These are phyloP conservation scores for Urocitellus parryii DNA, from an alignment of 2,113 vertebrate species.

Conservation along the genomic window DNA sequence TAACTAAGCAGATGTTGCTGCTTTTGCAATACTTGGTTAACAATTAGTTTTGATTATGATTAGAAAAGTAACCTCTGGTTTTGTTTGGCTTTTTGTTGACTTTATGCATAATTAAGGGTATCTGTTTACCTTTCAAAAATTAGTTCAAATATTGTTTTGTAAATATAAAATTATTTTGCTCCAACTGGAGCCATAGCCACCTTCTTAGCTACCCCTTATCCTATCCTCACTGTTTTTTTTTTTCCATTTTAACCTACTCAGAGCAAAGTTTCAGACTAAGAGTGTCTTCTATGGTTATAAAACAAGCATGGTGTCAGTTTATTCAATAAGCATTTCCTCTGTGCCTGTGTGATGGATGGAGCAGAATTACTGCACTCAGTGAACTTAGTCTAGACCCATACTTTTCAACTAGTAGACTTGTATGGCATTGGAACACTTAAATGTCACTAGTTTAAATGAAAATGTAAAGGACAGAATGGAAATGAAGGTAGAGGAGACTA, in stretches of 20 bases:
- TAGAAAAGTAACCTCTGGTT: conserved; percentile 10
- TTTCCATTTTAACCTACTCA: not conserved
- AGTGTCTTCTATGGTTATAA: conserved; percentile 37
- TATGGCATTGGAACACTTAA: not conserved
- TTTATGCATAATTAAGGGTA: conserved; percentile 10
- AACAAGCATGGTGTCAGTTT: not conserved
- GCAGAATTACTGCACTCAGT: not conserved
- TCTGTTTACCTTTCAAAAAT: not conserved
- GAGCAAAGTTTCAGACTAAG: not conserved
- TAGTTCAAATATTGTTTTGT: conserved; percentile 29
- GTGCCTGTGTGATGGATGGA: not conserved
- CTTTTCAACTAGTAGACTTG: not conserved
- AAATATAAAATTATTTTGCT: conserved; percentile 15
- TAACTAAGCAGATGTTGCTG: not conserved
- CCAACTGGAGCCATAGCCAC: not conserved
- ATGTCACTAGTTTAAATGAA: conserved; percentile 37
- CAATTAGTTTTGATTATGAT: conserved; percentile 42
- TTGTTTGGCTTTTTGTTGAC: not conserved
- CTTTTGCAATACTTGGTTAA: conserved; percentile 3
- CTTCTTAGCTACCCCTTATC: not conserved
- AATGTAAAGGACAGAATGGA: not conserved
- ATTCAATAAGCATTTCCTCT: not conserved
- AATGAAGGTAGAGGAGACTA: not conserved
- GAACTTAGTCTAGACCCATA: not conserved
- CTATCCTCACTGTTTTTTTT: not conserved